Evolutionary conservation across 2,797 vertebrate genomes (phyloP), one percentile per base, ranked within the genome.

Genomic region (Margarornis squamiger): DNA sequence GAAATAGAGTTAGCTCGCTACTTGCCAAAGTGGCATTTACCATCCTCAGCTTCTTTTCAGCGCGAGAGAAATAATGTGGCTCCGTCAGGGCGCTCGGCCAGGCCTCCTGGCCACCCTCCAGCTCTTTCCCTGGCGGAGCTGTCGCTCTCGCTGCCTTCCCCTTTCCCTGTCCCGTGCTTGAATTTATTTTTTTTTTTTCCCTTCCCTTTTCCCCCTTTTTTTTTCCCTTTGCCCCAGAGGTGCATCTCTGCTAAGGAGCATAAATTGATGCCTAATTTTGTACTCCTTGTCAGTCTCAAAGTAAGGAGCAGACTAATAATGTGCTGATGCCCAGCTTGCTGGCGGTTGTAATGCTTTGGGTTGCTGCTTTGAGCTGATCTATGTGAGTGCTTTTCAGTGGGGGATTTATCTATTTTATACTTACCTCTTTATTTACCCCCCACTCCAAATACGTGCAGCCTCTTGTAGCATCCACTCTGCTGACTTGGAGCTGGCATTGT

Each of bases 11-110:
- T 96, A 93, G 94, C 88, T 95, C 2, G 8, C 92, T 96, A 95
- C 97, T 97, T 98, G 97, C 97, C 97, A 97, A 97, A 97, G 97
- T 97, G 97, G 95, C 97, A 96, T 97, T 98, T 98, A 96, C 97
- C 93, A 96, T 97, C 97, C 97, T 97, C 59, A 70, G 95, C 94
- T 97, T 95, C 96, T 97, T 98, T 98, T 97, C 97, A 98, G 92
- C 16, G 11, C 17, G 68, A 97, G 95, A 95, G 97, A 97, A 98
- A 97, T 97, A 97, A 96, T 93, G 94, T 57, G 82, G 94, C 97
- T 98, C 97, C 26, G 86, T 86, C 93, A 96, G 96, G 97, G 97
- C 96, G 73, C 94, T 91, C 86, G 96, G 98, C 97, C 97, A 98
- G 97, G 94, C 96, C 93, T 96, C 96, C 97, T 98, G 98, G 97